A percentile compares a stretch with the other conserved stretches of the same genome.
Evolutionary conservation across 2,113 vertebrate species (phyloP).

Genomic region (Seriola rivoliana): DNA sequence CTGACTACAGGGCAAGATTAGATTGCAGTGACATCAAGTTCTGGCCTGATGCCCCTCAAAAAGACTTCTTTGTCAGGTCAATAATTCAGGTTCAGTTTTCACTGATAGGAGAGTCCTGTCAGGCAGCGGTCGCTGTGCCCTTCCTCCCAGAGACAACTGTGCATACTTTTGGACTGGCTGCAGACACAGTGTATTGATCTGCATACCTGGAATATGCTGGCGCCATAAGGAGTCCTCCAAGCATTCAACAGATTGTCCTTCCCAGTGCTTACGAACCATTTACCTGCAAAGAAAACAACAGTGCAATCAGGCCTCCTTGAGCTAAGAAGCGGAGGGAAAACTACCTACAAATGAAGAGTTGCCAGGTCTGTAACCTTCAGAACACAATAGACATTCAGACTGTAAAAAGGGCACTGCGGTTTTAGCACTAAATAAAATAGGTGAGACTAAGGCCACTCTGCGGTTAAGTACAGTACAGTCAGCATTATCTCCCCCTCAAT

Average conservation of each 20-base stretch:
- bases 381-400: conserved; percentile 9
- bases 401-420: not conserved
- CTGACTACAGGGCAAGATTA: conserved; percentile 64
- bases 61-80: conserved; percentile 72
- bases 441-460: not conserved
- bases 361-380: conserved; percentile 4
- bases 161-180: conserved; percentile 67
- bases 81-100: conserved; percentile 81
- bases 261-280: conserved; percentile 98
- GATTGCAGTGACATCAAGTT: conserved; percentile 62
- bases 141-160: conserved; percentile 69
- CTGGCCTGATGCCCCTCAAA: conserved; percentile 57
- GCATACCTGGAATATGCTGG: conserved; percentile 98
- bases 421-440: not conserved
- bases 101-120: conserved; percentile 77
- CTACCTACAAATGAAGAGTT: not conserved
- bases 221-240: conserved; percentile 98
- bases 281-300: conserved; percentile 81
- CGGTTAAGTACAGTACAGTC: not conserved
- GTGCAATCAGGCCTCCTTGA: conserved; percentile 30
- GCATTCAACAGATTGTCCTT: conserved; percentile 99
- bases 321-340: conserved; percentile 5
- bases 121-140: conserved; percentile 80
- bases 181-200: conserved; percentile 80
- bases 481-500: conserved; percentile 1